Evolutionary conservation across 2,888 invertebrate species (phyloP).

Genomic region (Strigamia crassipes): DNA sequence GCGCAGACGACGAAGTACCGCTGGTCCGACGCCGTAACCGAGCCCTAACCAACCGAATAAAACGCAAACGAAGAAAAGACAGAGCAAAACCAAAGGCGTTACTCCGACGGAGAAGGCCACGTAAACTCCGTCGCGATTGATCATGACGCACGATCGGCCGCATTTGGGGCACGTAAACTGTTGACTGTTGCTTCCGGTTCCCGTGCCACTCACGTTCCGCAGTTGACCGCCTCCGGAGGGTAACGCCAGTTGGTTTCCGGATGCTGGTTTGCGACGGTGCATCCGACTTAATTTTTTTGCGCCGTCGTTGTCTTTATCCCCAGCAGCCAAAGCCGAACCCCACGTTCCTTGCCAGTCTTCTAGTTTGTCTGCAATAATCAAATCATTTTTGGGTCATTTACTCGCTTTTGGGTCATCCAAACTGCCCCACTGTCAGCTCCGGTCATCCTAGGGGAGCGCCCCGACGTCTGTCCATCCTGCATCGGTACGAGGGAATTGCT

Average conservation of each 20-base stretch:
- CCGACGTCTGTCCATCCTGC: slow-evolving; percentile 8
- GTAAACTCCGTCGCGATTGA: slow-evolving; percentile 2
- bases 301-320: slow-evolving; percentile 1
- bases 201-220: not conserved
- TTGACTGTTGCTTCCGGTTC: slow-evolving; percentile 1
- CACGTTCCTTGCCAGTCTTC: slow-evolving; percentile 27
- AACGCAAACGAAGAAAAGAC: slow-evolving; percentile 19
- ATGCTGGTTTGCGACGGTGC: not conserved
- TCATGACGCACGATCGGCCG: slow-evolving; percentile 25
- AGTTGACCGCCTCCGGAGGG: not conserved
- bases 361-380: slow-evolving; percentile 1
- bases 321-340: not conserved
- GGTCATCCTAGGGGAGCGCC: not conserved
- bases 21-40: not conserved
- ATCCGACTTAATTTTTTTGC: not conserved
- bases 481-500: slow-evolving; percentile 5
- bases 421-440: not conserved
- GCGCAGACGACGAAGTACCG: slow-evolving; percentile 21
- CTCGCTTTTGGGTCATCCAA: not conserved
- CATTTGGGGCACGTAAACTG: slow-evolving; percentile 25
- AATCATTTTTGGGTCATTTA: too few species aligned
- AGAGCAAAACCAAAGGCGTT: slow-evolving; percentile 19
- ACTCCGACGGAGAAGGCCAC: slow-evolving; percentile 21
- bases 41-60: slow-evolving; percentile 23
- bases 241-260: not conserved